Evolutionary conservation across 2,113 vertebrate genomes (phyloP).

Genomic region (Ptychochromis oligacanthus): DNA sequence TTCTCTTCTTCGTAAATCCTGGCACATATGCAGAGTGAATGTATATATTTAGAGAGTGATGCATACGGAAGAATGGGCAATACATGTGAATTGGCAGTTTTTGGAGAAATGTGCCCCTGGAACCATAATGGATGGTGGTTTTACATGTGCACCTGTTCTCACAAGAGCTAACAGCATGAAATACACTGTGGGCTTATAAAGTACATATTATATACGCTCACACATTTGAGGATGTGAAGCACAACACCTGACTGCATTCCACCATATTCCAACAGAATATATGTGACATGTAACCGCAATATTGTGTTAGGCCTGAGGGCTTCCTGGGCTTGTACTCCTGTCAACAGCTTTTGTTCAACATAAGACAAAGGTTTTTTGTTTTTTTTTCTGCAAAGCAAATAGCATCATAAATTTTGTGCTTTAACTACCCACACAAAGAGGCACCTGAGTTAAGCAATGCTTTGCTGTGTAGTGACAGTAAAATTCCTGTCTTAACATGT

Average conservation of each 20-base stretch:
- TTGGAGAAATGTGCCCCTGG: too few species aligned
- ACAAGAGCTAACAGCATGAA: not conserved
- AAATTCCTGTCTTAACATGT: not conserved
- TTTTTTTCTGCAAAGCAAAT: not conserved
- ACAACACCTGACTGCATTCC: rapidly evolving
- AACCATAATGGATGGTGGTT: too few species aligned
- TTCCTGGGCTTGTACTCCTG: not conserved
- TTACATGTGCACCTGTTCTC: too few species aligned
- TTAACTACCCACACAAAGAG: not conserved
- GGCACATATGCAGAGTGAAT: too few species aligned
- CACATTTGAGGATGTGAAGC: not conserved
- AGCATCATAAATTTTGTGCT: not conserved
- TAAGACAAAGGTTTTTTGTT: not conserved
- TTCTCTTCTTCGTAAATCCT: too few species aligned
- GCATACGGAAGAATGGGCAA: too few species aligned
- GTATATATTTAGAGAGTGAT: too few species aligned
- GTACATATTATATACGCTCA: not conserved
- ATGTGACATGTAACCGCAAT: not conserved
- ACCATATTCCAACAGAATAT: not conserved
- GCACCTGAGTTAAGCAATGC: not conserved
- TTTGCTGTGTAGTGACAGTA: not conserved
- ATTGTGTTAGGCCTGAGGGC: not conserved
- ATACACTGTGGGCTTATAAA: not conserved
- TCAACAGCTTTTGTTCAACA: not conserved
- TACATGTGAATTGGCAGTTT: too few species aligned